Base-by-base conservation (phyloP, 2,113 vertebrate genomes). In the Panthera leo region DNA sequence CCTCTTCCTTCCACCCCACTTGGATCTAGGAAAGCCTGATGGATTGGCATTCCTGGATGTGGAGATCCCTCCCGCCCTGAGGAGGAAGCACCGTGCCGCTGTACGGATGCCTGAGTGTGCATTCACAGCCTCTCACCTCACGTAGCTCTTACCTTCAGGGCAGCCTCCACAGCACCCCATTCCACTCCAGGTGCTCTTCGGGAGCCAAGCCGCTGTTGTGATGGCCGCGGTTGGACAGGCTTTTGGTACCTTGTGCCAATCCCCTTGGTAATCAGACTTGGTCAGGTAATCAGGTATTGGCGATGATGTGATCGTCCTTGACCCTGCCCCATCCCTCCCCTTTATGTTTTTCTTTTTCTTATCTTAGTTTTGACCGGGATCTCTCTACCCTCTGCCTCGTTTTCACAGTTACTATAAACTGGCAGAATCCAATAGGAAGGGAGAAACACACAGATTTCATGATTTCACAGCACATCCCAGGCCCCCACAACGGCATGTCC, bases 261-360 rank as follows among this genome's bases (percentile, higher is more conserved):
- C 29, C 19, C 48, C 78, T 94, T 70, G 61, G 55, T 90, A 67
- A 58, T 91, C 84, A 76, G 27, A 12, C 55, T 48, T 85, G 34
- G 51, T 96, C 39, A 55, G 27, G 31, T 68, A 34, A 31, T 34
- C 39, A 27, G 36, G 25, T 85, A 58, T 94, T 76, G 7, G 7
- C 68, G 42, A 94, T 86, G 21, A 84, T 70, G 9, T 58, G 9
- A 53, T 70, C 88, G n/a, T 51, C 85, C 53, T 93, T 94, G 82
- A 42, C 39, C 73, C 58, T 73, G 25, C 23, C 34, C 83, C 68
- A 48, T 23, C 71, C 42, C 5, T 16, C 51, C 18, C 39, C 27
- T 87, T 92, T 15, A 84, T 27, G 65, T 85, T 67, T 88, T 87
- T 86, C 14, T 91, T 97, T 68, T 23, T 76, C 42, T 55, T 71